These are phyloP conservation scores for Danio albolineatus DNA, from an alignment of 2,797 vertebrate genomes.

Conservation along the genomic window DNA sequence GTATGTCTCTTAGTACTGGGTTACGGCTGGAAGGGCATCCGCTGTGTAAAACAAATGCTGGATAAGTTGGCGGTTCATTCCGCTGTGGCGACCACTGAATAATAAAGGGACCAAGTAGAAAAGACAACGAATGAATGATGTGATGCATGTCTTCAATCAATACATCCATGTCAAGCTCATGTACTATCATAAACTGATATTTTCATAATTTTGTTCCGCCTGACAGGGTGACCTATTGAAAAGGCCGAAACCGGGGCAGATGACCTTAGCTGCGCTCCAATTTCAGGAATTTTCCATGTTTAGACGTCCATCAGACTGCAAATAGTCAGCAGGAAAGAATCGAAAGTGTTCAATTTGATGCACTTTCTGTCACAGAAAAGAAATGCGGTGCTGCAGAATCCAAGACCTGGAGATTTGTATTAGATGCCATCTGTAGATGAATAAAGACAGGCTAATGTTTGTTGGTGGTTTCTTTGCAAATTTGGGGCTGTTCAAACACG, in stretches of 20 bases:
- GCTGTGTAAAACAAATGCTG: too few relatives aligned
- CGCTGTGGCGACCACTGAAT: too few relatives aligned
- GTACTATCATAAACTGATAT: background rate
- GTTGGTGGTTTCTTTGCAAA: conserved; percentile 34
- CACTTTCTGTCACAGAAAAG: background rate
- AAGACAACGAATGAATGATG: too few relatives aligned
- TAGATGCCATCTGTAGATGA: conserved; percentile 23
- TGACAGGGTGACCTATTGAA: conserved; percentile 5
- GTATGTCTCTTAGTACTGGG: too few relatives aligned
- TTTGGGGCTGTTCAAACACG: conserved; percentile 40
- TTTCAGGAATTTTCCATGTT: conserved; percentile 11
- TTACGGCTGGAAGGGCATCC: too few relatives aligned
- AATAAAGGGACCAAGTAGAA: too few relatives aligned
- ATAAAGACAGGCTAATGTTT: conserved; percentile 27
- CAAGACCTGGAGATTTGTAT: conserved; percentile 19
- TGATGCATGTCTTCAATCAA: background rate
- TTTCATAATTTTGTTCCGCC: conserved; percentile 18
- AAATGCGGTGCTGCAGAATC: conserved; percentile 4
- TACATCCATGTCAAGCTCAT: background rate
- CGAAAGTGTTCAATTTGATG: background rate
- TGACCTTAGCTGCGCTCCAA: conserved; percentile 12
- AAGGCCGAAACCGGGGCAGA: background rate
- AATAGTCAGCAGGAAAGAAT: conserved; percentile 8
- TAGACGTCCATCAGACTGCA: background rate
- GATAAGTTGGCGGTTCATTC: too few relatives aligned